phyloP scores from a whole-genome alignment of 2,113 vertebrate genomes.

The Rhodinocichla rosea region DNA sequence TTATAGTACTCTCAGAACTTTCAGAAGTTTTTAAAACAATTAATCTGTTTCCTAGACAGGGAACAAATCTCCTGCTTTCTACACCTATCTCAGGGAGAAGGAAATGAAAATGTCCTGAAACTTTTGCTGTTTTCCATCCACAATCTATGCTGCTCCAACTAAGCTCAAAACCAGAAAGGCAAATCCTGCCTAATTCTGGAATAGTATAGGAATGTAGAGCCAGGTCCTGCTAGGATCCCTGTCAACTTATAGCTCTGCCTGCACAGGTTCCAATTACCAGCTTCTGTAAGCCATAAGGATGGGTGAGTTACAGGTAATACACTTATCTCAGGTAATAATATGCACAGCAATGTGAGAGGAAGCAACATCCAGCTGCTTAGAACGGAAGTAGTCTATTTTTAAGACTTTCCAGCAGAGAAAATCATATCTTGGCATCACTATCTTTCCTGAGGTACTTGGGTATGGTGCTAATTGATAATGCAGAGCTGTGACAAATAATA shows the following conservation, averaged over 20 bases:
- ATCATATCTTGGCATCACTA: background rate
- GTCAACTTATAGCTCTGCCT: background rate
- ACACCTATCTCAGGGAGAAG: background rate
- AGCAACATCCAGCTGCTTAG: background rate
- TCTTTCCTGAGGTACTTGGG: background rate
- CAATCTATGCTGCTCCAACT: background rate
- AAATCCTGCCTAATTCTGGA: background rate
- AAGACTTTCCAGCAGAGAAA: background rate
- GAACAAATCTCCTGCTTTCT: background rate
- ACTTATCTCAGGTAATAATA: slow-evolving; percentile 16
- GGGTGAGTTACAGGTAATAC: background rate
- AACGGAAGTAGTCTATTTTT: background rate
- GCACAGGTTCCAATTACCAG: background rate
- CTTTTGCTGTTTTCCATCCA: background rate
- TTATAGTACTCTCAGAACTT: background rate
- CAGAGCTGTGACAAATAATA: background rate
- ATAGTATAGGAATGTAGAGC: background rate
- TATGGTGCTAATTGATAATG: background rate
- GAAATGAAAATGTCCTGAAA: background rate
- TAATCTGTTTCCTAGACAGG: background rate
- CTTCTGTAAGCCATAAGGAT: background rate
- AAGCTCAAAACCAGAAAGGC: background rate
- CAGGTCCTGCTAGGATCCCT: background rate
- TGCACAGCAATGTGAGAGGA: slow-evolving; percentile 1
- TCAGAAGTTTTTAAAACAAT: background rate